Percentiles rank a stretch among this genome's conserved stretches.
Conservation (phyloP, 2,888 invertebrate species). For the Zeuzera pyrina region DNA sequence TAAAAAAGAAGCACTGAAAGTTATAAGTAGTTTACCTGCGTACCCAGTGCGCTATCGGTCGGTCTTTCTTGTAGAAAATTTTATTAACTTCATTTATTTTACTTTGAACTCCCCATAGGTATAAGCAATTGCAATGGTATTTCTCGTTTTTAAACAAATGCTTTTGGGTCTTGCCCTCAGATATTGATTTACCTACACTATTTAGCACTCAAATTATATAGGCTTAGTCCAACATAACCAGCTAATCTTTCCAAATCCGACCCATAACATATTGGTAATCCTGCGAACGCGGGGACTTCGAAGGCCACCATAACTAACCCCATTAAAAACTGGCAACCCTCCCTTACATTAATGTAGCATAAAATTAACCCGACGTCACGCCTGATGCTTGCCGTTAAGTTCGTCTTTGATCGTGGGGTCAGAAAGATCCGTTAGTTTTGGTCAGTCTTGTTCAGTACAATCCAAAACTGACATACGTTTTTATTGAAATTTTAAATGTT, state of each 20-base stretch:
- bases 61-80: too few species aligned
- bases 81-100: too few species aligned
- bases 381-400: slow-evolving; percentile 45
- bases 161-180: too few species aligned
- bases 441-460: neutral
- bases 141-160: too few species aligned
- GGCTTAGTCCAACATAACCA: slow-evolving; percentile 12
- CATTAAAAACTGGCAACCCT: slow-evolving; percentile 64
- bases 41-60: too few species aligned
- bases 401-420: slow-evolving; percentile 10
- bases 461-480: too few species aligned
- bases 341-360: slow-evolving; percentile 66
- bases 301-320: slow-evolving; percentile 64
- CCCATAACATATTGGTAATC: slow-evolving; percentile 53
- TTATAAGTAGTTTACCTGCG: too few species aligned
- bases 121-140: too few species aligned
- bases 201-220: neutral
- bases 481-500: too few species aligned
- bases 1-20: too few species aligned
- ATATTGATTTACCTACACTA: too few species aligned
- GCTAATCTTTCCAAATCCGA: slow-evolving; percentile 42
- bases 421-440: slow-evolving; percentile 1
- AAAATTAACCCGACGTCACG: slow-evolving; percentile 68
- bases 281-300: slow-evolving; percentile 38
- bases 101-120: too few species aligned